A percentile compares a stretch with the other conserved stretches of the same genome.
Conservation (phyloP, 1,140 invertebrate species). For the Dreissena polymorpha region DNA sequence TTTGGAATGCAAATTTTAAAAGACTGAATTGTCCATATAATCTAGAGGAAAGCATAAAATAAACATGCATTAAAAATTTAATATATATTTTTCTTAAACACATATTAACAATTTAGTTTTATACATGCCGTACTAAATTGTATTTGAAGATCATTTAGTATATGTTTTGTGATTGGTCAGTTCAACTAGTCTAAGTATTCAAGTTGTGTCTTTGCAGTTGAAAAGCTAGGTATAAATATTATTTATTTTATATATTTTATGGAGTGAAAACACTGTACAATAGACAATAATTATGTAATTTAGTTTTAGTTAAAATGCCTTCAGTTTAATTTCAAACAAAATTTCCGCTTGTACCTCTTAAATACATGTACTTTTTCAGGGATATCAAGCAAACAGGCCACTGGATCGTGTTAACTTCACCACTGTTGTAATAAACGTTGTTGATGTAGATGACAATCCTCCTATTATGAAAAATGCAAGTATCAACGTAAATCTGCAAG, state of each 20-base stretch:
- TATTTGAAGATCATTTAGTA: too few relatives aligned
- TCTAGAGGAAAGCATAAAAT: too few relatives aligned
- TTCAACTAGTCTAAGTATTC: neutral
- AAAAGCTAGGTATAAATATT: neutral
- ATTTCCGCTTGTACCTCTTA: neutral
- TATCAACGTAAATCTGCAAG: neutral
- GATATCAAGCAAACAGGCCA: constrained; percentile 16
- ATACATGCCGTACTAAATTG: too few relatives aligned
- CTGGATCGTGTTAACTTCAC: constrained; percentile 3
- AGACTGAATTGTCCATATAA: too few relatives aligned
- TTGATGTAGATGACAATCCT: constrained; percentile 16
- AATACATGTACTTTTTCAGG: neutral
- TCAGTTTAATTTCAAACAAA: neutral
- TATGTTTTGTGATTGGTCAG: too few relatives aligned
- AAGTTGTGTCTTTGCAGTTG: neutral
- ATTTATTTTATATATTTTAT: neutral
- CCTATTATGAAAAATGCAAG: neutral
- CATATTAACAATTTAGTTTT: too few relatives aligned
- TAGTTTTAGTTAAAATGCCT: neutral
- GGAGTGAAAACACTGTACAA: neutral
- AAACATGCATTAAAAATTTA: too few relatives aligned
- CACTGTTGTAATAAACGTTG: neutral
- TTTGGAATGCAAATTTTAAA: too few relatives aligned
- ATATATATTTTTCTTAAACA: too few relatives aligned
- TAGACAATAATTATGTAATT: neutral